Evolutionary conservation across 30 jellyfish, hydroid and myxozoan genomes (phyloP).

Genomic region (Calvadosia cruxmelitensis): DNA sequence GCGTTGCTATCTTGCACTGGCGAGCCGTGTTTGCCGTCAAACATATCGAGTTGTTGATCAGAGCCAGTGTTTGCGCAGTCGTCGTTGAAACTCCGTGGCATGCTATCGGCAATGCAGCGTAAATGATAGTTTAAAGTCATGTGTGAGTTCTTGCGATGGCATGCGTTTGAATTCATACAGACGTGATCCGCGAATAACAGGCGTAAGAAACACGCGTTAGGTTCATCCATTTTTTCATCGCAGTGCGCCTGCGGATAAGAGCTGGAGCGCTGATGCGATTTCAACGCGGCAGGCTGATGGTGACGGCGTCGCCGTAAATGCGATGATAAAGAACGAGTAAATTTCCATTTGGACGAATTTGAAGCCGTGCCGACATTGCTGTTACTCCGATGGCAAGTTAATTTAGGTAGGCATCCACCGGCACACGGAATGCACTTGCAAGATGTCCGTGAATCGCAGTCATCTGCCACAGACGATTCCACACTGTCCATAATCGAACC

Average conservation of each 20-base stretch:
- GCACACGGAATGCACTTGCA: neutral
- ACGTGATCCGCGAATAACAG: neutral
- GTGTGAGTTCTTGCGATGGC: neutral
- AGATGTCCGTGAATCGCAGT: neutral
- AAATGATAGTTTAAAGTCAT: conserved; percentile 54
- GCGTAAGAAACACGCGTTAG: neutral
- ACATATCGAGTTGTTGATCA: neutral
- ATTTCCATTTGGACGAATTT: neutral
- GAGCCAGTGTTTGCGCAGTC: neutral
- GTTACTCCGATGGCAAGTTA: neutral
- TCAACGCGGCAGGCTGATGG: no score
- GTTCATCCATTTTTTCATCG: neutral
- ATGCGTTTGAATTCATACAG: neutral
- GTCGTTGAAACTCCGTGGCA: conserved; percentile 66
- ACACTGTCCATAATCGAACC: neutral
- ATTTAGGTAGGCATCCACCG: neutral
- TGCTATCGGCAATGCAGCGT: conserved; percentile 47
- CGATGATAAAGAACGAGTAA: neutral
- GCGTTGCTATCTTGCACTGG: neutral
- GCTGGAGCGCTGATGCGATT: neutral
- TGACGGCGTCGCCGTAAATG: neutral
- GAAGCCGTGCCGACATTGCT: no score
- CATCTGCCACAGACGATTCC: neutral
- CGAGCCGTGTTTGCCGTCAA: neutral
- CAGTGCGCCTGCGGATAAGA: neutral